A percentile compares a stretch with the other conserved stretches of the same genome.
These are phyloP conservation scores for Drosophila orena DNA, from an alignment of 1,140 invertebrate genomes.

Conservation along the genomic window DNA sequence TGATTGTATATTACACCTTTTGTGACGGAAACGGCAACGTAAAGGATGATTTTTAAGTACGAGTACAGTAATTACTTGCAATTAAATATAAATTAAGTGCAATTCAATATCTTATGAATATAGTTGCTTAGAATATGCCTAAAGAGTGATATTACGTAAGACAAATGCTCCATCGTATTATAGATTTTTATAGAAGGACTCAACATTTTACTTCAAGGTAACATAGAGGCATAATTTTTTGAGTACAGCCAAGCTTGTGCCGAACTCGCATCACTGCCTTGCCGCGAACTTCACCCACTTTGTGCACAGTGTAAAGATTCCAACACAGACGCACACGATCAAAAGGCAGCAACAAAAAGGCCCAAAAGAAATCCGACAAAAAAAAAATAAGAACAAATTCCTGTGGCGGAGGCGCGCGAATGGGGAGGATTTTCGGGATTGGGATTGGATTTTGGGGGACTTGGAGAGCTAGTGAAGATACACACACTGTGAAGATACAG, in stretches of 20 bases:
- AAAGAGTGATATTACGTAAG: not conserved
- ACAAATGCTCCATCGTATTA: too few relatives aligned
- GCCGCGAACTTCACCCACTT: slow-evolving; percentile 19
- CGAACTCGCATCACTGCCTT: not conserved
- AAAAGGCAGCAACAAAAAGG: slow-evolving; percentile 56
- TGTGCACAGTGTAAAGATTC: slow-evolving; percentile 63
- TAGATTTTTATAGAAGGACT: too few relatives aligned
- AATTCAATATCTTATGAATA: not conserved
- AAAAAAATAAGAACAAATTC: slow-evolving; percentile 57
- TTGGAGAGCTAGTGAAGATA: slow-evolving; percentile 31
- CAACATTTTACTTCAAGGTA: not conserved
- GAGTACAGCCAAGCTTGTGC: not conserved
- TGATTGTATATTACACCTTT: not conserved
- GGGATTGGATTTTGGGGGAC: not conserved
- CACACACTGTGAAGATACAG: slow-evolving; percentile 25
- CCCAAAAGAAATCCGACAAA: slow-evolving; percentile 57
- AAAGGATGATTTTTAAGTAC: not conserved
- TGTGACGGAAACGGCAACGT: not conserved
- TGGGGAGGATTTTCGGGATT: not conserved
- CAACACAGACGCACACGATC: slow-evolving; percentile 57
- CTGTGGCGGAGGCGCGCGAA: slow-evolving; percentile 44
- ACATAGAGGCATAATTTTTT: not conserved
- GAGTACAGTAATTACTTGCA: not conserved
- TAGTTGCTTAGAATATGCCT: not conserved
- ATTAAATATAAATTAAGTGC: not conserved